Evolutionary conservation across 1,140 invertebrate genomes (phyloP).

Genomic region (Drosophila nannoptera): DNA sequence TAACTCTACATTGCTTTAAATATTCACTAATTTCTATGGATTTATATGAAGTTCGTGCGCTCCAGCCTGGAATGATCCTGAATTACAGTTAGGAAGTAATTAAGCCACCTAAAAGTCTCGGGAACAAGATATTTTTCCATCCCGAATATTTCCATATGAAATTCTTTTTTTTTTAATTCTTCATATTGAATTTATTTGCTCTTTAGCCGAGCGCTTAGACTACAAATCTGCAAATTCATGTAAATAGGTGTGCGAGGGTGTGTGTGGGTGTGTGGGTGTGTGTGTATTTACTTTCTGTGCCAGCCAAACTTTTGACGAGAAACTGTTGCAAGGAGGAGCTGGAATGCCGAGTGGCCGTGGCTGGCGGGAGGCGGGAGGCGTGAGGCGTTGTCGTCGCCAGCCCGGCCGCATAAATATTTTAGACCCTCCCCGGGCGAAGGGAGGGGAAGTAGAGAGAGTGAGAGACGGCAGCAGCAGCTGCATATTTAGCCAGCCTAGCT

Average conservation of each 20-base stretch:
- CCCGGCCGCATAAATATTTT: slow-evolving; percentile 71
- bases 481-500: slow-evolving; percentile 62
- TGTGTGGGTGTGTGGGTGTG: not conserved
- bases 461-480: slow-evolving; percentile 25
- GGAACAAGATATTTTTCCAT: slow-evolving; percentile 16
- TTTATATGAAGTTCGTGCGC: not conserved
- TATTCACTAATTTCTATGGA: not conserved
- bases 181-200: slow-evolving; percentile 61
- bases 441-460: not conserved
- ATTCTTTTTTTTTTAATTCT: slow-evolving; percentile 40
- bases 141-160: slow-evolving; percentile 54
- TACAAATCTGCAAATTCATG: slow-evolving; percentile 1
- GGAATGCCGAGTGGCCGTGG: not conserved
- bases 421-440: slow-evolving; percentile 42
- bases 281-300: slow-evolving; percentile 13
- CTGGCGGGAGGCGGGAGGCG: not conserved
- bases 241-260: not conserved
- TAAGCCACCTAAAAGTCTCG: slow-evolving; percentile 1
- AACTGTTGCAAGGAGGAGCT: slow-evolving; percentile 25
- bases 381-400: slow-evolving; percentile 49
- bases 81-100: slow-evolving; percentile 8
- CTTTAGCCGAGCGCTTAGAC: slow-evolving; percentile 18
- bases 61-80: not conserved
- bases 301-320: slow-evolving; percentile 61
- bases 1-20: too few species aligned